Evolutionary conservation across 64 coral and sea anemone species (phyloP).

Genomic region (Pocillopora verrucosa): DNA sequence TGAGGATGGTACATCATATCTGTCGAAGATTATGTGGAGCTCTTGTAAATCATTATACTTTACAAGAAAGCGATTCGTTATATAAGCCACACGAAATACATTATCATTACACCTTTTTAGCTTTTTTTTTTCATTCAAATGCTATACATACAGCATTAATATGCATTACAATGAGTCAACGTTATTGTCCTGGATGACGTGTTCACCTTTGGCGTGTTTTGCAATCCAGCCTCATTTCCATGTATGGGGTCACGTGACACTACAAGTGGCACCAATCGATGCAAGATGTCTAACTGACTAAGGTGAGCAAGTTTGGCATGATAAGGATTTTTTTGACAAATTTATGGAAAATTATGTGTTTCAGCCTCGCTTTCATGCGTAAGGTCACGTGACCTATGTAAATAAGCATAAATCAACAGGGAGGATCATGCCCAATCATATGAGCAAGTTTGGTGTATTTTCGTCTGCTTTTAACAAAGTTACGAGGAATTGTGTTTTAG

Average conservation of each 20-base stretch:
- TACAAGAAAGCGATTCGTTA: not conserved
- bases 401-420: constrained; percentile 64
- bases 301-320: constrained; percentile 63
- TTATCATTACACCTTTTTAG: no score
- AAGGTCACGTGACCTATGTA: constrained; percentile 58
- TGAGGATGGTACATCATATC: constrained; percentile 52
- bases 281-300: constrained; percentile 51
- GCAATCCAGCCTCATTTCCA: constrained; percentile 48
- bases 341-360: no score
- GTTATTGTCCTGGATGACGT: constrained; percentile 63
- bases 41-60: constrained; percentile 59
- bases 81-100: no score
- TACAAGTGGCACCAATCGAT: constrained; percentile 57
- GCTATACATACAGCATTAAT: constrained; percentile 24
- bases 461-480: constrained; percentile 28
- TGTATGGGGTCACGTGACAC: no score
- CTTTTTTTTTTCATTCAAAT: no score
- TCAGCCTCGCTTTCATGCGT: constrained; percentile 66
- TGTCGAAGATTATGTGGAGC: constrained; percentile 57
- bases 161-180: constrained; percentile 39
- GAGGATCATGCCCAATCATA: constrained; percentile 68
- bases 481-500: constrained; percentile 27
- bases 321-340: constrained; percentile 71
- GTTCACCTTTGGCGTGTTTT: constrained; percentile 55
- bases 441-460: constrained; percentile 72